Base-by-base conservation (phyloP, 2,113 vertebrate genomes). In the Galemys pyrenaicus region DNA sequence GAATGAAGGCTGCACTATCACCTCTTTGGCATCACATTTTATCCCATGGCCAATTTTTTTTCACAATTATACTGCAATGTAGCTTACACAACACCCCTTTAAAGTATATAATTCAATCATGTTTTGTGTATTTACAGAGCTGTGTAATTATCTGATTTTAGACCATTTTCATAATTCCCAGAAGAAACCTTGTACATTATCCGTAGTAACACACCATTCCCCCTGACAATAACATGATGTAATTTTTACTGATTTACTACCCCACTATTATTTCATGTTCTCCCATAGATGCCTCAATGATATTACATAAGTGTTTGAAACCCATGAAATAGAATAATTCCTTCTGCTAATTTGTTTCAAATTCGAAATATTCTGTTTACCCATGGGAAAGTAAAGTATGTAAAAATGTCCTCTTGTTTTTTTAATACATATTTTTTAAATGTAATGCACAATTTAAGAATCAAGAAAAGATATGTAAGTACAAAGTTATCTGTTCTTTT, bases 271-370 rank as follows among this genome's bases (percentile, higher is more conserved):
- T 89, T 78, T 51, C 67, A 16, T 44, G 17, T 58, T 81, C 88
- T 93, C 70, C 80, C 71, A 0, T 22, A 44, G 71, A 37, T 39
- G 51, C 8, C 28, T 44, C 62, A 71, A 41, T 44, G 60, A 71
- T n/a, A 54, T 35, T 70, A 74, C 0, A 35, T n/a, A 60, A 75
- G 32, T 93, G 54, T 73, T 82, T 88, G 39, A 93, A 91, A 54
- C 11, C 22, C 73, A 67, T 58, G 22, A 88, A 84, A 64, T 80
- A 28, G 54, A 67, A 95, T 73, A 73, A 86, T n/a, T 68, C 39
- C 49, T 89, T 90, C 82, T 77, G 54, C 51, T 70, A 83, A 41
- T 93, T 37, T 87, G 41, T 74, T 77, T 71, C 67, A 85, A 93
- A 75, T 3, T 73, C 11, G 87, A 80, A 73, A 85, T 67, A 44